Evolutionary conservation across 2,797 vertebrate genomes (phyloP).

Genomic region (Cheirogaleus major): DNA sequence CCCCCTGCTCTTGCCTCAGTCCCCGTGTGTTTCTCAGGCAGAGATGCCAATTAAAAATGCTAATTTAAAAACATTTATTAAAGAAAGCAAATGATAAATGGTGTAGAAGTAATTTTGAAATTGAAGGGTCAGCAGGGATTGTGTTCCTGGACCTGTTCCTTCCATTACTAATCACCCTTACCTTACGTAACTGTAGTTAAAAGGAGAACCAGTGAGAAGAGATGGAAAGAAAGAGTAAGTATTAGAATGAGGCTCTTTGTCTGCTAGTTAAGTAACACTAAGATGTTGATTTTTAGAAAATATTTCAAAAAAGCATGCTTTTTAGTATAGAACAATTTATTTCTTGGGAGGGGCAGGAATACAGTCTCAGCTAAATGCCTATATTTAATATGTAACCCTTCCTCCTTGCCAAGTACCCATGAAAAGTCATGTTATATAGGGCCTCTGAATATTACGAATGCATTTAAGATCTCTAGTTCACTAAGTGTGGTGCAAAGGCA

Average conservation of each 20-base stretch:
- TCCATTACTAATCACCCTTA: background rate
- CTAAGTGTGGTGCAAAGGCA: background rate
- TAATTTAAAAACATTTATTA: background rate
- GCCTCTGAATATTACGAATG: background rate
- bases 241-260: background rate
- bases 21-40: background rate
- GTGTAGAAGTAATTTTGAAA: background rate
- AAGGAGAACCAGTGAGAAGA: background rate
- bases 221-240: background rate
- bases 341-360: background rate
- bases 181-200: background rate
- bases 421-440: background rate
- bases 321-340: background rate
- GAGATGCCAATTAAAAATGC: background rate
- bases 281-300: background rate
- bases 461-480: background rate
- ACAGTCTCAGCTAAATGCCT: background rate
- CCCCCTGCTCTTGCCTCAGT: fast-evolving
- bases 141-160: fast-evolving
- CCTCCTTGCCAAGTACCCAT: background rate
- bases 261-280: background rate
- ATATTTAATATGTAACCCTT: background rate
- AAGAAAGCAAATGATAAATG: background rate
- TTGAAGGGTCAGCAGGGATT: background rate
- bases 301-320: background rate